Evolutionary conservation across 2,113 vertebrate species (phyloP).

Genomic region (Periophthalmodon schlosseri): DNA sequence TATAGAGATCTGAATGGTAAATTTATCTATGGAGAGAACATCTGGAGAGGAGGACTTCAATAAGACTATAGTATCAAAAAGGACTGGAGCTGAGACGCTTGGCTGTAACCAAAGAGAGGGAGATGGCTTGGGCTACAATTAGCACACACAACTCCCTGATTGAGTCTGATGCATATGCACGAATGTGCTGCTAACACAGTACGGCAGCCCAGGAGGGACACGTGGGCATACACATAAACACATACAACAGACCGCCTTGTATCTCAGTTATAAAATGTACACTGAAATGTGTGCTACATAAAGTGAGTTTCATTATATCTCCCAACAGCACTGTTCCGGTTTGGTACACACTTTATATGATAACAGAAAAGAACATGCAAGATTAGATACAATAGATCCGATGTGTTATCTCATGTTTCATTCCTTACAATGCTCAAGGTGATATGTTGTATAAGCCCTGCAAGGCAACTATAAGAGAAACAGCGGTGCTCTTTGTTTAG

Average conservation of each 20-base stretch:
- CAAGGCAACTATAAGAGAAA: constrained; percentile 9
- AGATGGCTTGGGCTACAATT: constrained; percentile 64
- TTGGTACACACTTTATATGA: constrained; percentile 25
- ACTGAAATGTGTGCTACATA: constrained; percentile 10
- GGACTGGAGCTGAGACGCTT: constrained; percentile 56
- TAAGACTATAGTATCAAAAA: constrained; percentile 77
- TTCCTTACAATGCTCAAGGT: constrained; percentile 29
- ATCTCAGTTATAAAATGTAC: not conserved
- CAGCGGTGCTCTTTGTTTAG: constrained; percentile 6
- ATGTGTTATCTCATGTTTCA: constrained; percentile 18
- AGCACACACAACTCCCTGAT: constrained; percentile 54
- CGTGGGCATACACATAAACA: constrained; percentile 30
- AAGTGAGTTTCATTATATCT: constrained; percentile 28
- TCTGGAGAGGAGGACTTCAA: constrained; percentile 76
- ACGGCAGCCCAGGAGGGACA: constrained; percentile 9
- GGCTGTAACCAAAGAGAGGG: constrained; percentile 47
- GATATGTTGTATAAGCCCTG: constrained; percentile 27
- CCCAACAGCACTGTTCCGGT: constrained; percentile 25
- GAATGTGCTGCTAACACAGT: constrained; percentile 27
- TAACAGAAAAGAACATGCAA: not conserved
- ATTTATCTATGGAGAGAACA: constrained; percentile 75
- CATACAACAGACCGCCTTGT: not conserved
- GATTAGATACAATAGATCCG: not conserved
- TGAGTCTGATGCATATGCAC: constrained; percentile 55
- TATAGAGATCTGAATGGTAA: constrained; percentile 78